A percentile compares a stretch with the other conserved stretches of the same genome.
These are phyloP conservation scores for Oreohelix idahoensis DNA, from an alignment of 1,140 invertebrate species.

Conservation along the genomic window DNA sequence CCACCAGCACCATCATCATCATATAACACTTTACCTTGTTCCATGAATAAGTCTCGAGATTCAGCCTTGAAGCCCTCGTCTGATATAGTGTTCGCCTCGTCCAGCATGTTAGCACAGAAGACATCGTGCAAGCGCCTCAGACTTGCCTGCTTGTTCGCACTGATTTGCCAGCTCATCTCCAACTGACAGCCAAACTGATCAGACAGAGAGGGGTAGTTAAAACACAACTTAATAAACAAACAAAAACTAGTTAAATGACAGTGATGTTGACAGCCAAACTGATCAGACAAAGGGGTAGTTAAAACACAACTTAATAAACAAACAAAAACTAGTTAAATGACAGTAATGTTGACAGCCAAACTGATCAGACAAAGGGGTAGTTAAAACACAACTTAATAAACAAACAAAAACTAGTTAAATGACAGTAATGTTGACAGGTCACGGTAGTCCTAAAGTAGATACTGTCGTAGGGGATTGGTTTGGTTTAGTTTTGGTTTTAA, in stretches of 20 bases:
- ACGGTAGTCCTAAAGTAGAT: too few species aligned
- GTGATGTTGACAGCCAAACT: constrained; percentile 63
- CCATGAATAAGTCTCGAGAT: constrained; percentile 68
- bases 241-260: too few species aligned
- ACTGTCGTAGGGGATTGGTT: too few species aligned
- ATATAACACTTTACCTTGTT: constrained; percentile 68
- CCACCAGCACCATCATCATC: too few species aligned
- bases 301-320: too few species aligned
- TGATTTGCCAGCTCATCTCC: constrained; percentile 53
- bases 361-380: constrained; percentile 37
- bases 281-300: not conserved
- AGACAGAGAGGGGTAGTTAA: not conserved
- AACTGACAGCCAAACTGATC: constrained; percentile 55
- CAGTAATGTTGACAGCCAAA: constrained; percentile 59
- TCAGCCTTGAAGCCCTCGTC: constrained; percentile 48
- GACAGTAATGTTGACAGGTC: too few species aligned
- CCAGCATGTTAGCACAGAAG: constrained; percentile 65
- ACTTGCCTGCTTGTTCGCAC: constrained; percentile 37
- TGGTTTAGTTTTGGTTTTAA: too few species aligned
- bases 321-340: too few species aligned
- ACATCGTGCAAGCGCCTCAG: constrained; percentile 46
- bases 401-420: too few species aligned
- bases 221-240: too few species aligned
- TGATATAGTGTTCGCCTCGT: constrained; percentile 55
- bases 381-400: too few species aligned